phyloP scores from a whole-genome alignment of 1,140 invertebrate genomes.

The Mercenaria mercenaria region DNA sequence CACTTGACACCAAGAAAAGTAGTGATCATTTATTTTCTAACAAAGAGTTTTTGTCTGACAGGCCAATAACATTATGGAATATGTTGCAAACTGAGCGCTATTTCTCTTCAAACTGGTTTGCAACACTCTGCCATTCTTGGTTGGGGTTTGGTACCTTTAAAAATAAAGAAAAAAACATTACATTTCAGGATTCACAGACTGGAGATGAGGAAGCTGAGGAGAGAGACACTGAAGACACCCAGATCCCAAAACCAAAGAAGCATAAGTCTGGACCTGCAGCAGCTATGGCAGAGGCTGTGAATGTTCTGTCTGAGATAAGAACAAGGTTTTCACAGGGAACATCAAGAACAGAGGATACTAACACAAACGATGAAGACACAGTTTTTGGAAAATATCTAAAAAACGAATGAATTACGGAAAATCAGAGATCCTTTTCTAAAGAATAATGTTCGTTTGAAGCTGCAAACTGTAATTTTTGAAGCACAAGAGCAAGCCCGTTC shows the following conservation, averaged over 20 bases:
- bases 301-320: background rate
- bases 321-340: background rate
- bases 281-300: background rate
- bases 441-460: background rate
- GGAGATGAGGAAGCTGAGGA: too few species aligned
- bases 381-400: background rate
- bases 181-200: background rate
- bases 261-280: background rate
- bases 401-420: background rate
- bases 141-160: background rate
- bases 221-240: background rate
- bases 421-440: background rate
- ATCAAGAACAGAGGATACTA: background rate
- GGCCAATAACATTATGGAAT: too few species aligned
- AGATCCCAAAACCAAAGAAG: background rate
- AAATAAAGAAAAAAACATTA: background rate
- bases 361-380: background rate
- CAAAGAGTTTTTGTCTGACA: too few species aligned
- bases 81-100: too few species aligned
- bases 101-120: background rate
- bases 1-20: too few species aligned
- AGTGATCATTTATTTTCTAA: too few species aligned
- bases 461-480: background rate
- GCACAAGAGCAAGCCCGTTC: background rate
- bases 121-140: background rate